Base-by-base conservation (phyloP, 2,888 invertebrate genomes). In the Cremastobaeus sp. region DNA sequence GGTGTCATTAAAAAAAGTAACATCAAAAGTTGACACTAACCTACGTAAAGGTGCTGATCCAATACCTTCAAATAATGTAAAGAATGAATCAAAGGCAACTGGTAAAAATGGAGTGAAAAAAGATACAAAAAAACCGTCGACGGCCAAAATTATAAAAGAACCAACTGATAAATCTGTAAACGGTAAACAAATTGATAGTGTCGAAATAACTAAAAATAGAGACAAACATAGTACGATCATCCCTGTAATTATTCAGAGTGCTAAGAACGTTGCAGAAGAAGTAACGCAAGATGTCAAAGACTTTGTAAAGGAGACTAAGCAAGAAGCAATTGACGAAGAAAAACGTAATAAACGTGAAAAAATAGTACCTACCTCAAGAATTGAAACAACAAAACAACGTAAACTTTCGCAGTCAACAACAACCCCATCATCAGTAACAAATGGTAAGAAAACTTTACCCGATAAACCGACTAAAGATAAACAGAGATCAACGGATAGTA, bases 221-320 rank as follows among this genome's bases (percentile, higher is more conserved):
- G 73, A 77, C 6, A 76, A 78, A 48, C 21, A 52, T 1, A 48
- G 72, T 17, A 80, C 81, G 0, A 80, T 82, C 21, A 69, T 82
- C 0, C 78, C 83, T 0, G 80, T 79, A 0, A 70, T 82, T 1
- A 62, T 77, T 6, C 70, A 74, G 6, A 76, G 76, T 1, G 69
- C 71, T 1, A 77, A 78, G 34, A 72, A 79, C 8, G 65, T 76
- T 2, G 60, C 68, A 1, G 71, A 70, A 5, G 68, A 75, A 20
- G 57, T 71, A 5, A 47, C 54, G 9, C 28, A 35, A 8, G 57
- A 65, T 35, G 71, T 72, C 5, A 73, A 69, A 30, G 75, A 64
- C 88, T 90, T 77, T 88, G 89, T 82, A 87, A 77, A 77, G 9
- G 77, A 76, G 17, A 74, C 60, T 1, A 73, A 74, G 11, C 37